Evolutionary conservation across 2,888 invertebrate species (phyloP).

Genomic region (Athrips mouffetella): DNA sequence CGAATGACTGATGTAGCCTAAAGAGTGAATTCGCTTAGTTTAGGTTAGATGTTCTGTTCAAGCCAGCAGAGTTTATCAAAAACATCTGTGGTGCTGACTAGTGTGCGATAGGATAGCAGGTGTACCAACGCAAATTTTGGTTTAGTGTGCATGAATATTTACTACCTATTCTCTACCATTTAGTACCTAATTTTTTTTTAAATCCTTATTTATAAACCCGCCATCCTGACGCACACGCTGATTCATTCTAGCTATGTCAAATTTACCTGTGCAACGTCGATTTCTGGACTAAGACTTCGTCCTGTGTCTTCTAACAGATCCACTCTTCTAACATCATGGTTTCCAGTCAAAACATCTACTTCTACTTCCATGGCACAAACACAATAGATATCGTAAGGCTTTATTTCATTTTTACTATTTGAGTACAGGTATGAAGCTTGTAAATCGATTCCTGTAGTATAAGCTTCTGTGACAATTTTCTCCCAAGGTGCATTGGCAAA

Average conservation of each 20-base stretch:
- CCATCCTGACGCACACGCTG: too few species aligned
- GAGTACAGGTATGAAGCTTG: slow-evolving; percentile 40
- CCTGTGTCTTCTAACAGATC: slow-evolving; percentile 83
- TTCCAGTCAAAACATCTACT: slow-evolving; percentile 84
- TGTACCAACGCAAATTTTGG: too few species aligned
- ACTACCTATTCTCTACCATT: too few species aligned
- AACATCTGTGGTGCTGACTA: too few species aligned
- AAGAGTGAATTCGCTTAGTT: too few species aligned
- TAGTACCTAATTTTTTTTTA: neutral
- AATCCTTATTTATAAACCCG: too few species aligned
- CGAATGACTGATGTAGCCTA: too few species aligned
- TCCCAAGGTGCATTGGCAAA: slow-evolving; percentile 66
- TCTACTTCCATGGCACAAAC: slow-evolving; percentile 81
- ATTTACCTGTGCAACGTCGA: slow-evolving; percentile 81
- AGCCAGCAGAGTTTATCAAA: too few species aligned
- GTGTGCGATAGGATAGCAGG: too few species aligned
- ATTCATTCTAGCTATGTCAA: neutral
- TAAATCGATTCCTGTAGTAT: slow-evolving; percentile 39
- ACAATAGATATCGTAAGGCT: slow-evolving; percentile 65
- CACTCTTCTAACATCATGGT: slow-evolving; percentile 77
- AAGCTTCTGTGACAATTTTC: slow-evolving; percentile 67
- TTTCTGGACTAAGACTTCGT: slow-evolving; percentile 79
- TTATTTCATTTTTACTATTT: slow-evolving; percentile 28
- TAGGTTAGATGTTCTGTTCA: too few species aligned
- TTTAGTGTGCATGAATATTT: too few species aligned